Percentiles rank a stretch among this genome's conserved stretches.
phyloP scores from a whole-genome alignment of 2,113 vertebrate species.

The Propithecus coquereli region DNA sequence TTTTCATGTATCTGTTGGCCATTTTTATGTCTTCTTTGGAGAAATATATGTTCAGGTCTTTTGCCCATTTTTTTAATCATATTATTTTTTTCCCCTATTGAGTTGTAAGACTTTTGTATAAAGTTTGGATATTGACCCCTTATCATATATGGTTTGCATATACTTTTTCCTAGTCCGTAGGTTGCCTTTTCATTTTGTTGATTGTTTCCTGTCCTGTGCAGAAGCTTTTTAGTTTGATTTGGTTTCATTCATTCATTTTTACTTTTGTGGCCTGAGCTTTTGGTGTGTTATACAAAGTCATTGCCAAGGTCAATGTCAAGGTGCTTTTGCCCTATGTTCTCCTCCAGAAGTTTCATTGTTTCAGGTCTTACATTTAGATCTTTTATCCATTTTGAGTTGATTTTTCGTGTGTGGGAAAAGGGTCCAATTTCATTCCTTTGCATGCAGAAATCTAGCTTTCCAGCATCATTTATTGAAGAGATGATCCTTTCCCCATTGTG shows the following conservation, averaged over 20 bases:
- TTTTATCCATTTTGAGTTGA: neutral
- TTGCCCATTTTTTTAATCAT: neutral
- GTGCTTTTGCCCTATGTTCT: neutral
- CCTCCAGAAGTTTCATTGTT: neutral
- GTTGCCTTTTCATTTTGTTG: neutral
- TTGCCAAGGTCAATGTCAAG: neutral
- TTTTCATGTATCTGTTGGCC: neutral
- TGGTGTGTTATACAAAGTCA: neutral
- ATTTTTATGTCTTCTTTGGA: neutral
- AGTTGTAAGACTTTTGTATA: neutral
- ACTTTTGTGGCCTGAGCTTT: neutral
- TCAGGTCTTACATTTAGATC: neutral
- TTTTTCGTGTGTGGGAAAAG: neutral
- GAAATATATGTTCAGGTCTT: neutral
- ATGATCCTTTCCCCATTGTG: neutral
- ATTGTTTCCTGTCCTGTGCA: neutral
- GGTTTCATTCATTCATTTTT: neutral
- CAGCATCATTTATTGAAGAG: neutral
- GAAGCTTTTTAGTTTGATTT: neutral
- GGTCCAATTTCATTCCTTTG: neutral
- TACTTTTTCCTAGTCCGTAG: neutral
- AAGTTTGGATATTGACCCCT: neutral
- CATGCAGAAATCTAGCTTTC: neutral
- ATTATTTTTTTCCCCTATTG: neutral
- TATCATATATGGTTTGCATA: neutral